Conservation (phyloP, 2,113 vertebrate genomes). For the Tragulus kanchil region DNA sequence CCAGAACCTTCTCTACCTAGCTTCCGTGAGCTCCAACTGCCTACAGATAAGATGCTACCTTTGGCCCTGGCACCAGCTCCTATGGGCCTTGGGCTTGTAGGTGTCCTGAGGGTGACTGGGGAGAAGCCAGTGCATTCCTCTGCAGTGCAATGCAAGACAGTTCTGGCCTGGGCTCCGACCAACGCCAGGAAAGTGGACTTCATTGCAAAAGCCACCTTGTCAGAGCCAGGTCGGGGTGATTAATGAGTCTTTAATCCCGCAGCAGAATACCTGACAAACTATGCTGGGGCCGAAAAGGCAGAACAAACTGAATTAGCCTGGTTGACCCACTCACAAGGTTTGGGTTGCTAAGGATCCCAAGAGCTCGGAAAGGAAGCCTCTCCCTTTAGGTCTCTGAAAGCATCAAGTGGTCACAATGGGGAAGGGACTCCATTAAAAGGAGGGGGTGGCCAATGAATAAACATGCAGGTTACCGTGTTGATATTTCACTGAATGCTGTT, state of each 20-base stretch:
- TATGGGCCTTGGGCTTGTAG: background rate
- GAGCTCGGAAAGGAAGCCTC: constrained; percentile 86
- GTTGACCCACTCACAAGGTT: constrained; percentile 91
- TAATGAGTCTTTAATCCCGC: constrained; percentile 88
- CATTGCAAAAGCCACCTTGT: constrained; percentile 56
- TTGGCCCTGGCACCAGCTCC: constrained; percentile 9
- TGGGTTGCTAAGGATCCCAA: constrained; percentile 87
- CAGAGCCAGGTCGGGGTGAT: constrained; percentile 82
- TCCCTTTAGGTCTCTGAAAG: constrained; percentile 68
- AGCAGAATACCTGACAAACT: constrained; percentile 88
- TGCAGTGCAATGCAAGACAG: constrained; percentile 67
- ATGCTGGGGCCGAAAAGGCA: constrained; percentile 84
- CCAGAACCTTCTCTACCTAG: background rate
- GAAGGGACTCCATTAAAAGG: constrained; percentile 91
- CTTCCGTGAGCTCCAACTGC: background rate
- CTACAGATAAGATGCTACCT: background rate
- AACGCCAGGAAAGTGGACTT: constrained; percentile 32
- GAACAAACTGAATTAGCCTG: constrained; percentile 93
- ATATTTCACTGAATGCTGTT: constrained; percentile 91
- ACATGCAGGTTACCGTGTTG: constrained; percentile 88
- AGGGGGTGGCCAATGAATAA: constrained; percentile 92
- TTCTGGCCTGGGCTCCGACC: constrained; percentile 17
- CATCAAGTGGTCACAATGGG: constrained; percentile 89
- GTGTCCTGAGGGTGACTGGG: background rate
- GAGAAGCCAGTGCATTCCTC: background rate